Conservation (phyloP, 2,113 vertebrate genomes). For the Pogonocichla stellata region DNA sequence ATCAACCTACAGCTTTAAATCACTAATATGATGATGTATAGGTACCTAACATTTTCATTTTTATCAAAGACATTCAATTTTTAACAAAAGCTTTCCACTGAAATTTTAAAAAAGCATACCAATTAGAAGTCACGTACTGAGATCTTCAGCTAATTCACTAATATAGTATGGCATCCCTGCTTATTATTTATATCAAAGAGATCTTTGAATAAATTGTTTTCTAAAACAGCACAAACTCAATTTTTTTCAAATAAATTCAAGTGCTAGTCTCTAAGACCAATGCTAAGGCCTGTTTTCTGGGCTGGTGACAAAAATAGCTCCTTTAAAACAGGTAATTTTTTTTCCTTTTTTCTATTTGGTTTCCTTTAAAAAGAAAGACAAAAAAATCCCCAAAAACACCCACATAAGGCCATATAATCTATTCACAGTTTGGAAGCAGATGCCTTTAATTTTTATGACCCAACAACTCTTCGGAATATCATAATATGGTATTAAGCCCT, state of each 20-base stretch:
- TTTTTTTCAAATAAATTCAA: neutral
- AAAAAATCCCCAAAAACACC: rapidly evolving
- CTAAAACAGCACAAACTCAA: neutral
- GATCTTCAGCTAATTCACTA: neutral
- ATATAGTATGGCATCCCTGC: neutral
- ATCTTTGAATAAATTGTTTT: neutral
- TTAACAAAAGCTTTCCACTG: neutral
- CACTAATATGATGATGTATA: neutral
- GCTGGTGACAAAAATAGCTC: neutral
- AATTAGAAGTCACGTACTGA: neutral
- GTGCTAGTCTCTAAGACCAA: neutral
- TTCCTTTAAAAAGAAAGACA: neutral
- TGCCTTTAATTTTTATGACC: neutral
- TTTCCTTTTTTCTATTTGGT: neutral
- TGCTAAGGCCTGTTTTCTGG: neutral
- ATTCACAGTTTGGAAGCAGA: neutral
- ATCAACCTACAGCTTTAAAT: neutral
- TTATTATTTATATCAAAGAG: neutral
- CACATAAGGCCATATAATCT: neutral
- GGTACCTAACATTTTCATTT: neutral
- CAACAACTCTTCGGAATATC: neutral
- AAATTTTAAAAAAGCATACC: neutral
- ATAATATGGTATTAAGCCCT: neutral
- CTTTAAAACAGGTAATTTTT: neutral
- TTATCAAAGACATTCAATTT: neutral